A percentile compares a stretch with the other conserved stretches of the same genome.
Evolutionary conservation across 2,888 invertebrate genomes (phyloP).

Genomic region (Rotaria sp.): DNA sequence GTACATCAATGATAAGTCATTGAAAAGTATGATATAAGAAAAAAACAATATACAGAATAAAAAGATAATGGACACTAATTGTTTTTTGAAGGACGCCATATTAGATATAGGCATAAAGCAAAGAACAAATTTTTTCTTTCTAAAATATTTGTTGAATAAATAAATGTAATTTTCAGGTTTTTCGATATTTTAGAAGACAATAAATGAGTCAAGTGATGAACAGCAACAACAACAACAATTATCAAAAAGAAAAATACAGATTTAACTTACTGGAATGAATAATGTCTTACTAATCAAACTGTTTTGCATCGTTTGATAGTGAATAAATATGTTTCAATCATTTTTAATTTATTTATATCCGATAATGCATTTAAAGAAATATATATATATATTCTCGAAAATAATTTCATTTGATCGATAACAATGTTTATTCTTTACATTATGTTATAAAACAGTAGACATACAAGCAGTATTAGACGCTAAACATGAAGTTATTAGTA

Average conservation of each 20-base stretch:
- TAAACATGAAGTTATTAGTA: not conserved
- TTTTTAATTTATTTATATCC: not conserved
- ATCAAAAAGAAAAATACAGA: not conserved
- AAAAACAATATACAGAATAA: no score
- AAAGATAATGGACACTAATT: no score
- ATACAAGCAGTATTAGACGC: not conserved
- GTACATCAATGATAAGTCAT: no score
- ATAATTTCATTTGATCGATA: not conserved
- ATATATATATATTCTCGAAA: not conserved
- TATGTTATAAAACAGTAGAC: not conserved
- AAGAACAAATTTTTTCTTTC: no score
- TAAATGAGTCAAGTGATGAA: not conserved
- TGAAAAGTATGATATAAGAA: no score
- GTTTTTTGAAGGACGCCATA: no score
- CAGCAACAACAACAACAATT: not conserved
- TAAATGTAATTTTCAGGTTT: not conserved
- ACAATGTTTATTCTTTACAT: not conserved
- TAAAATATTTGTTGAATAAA: not conserved
- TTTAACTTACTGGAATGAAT: not conserved
- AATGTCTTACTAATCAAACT: not conserved
- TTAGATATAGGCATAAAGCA: no score
- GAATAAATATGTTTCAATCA: not conserved
- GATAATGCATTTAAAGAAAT: no score
- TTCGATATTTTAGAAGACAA: not conserved
- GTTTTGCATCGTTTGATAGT: not conserved